phyloP scores from a whole-genome alignment of 2,888 invertebrate species.

The Ochropacha duplaris region DNA sequence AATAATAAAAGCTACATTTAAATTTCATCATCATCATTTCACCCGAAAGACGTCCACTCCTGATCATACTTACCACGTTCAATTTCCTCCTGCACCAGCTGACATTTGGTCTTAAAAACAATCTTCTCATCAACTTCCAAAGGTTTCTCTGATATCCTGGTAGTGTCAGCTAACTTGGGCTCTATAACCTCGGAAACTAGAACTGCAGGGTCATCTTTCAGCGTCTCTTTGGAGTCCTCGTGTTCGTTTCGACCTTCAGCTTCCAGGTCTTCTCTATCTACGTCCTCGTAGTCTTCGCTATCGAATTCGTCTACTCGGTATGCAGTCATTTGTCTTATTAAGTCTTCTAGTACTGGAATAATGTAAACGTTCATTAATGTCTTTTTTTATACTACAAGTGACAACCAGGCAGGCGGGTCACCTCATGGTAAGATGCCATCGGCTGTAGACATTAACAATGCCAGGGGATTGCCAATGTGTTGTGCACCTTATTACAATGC shows the following conservation, averaged over 20 bases:
- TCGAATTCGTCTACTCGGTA: slow-evolving; percentile 77
- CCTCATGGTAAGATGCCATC: too few relatives aligned
- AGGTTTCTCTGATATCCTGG: slow-evolving; percentile 43
- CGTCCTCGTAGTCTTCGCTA: slow-evolving; percentile 75
- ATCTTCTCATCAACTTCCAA: slow-evolving; percentile 55
- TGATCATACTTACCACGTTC: slow-evolving; percentile 56
- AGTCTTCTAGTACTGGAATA: slow-evolving; percentile 85
- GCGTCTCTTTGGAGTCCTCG: slow-evolving; percentile 26
- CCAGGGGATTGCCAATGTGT: too few relatives aligned
- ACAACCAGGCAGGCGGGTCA: too few relatives aligned
- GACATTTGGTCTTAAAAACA: slow-evolving; percentile 80
- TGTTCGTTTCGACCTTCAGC: slow-evolving; percentile 30
- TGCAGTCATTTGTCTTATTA: slow-evolving; percentile 86
- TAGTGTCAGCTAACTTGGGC: slow-evolving; percentile 62
- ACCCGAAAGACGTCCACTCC: too few relatives aligned
- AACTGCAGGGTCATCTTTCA: slow-evolving; percentile 41
- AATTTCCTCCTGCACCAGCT: slow-evolving; percentile 74
- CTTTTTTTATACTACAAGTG: too few relatives aligned
- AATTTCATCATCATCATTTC: too few relatives aligned
- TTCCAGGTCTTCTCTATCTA: slow-evolving; percentile 56
- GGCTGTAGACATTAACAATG: too few relatives aligned
- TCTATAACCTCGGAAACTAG: slow-evolving; percentile 59
- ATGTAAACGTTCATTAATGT: too few relatives aligned
- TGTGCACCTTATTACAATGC: too few relatives aligned
- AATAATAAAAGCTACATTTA: too few relatives aligned